Evolutionary conservation across 2,113 vertebrate genomes (phyloP).

Genomic region (Gnathonemus longibarbis): DNA sequence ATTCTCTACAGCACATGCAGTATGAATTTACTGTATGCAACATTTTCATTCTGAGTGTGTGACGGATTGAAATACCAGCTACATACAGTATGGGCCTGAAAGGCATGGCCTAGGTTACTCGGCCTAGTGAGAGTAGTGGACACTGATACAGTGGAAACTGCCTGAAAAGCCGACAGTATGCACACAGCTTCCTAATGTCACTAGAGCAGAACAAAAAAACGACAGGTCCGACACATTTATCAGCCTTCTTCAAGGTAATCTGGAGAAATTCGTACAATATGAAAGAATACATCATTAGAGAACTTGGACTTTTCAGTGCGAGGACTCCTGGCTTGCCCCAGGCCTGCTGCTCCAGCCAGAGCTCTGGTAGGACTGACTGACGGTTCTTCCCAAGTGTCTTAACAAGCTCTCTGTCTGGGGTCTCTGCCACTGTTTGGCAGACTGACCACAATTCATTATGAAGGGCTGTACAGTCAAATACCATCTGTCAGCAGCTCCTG

Average conservation of each 20-base stretch:
- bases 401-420: conserved; percentile 10
- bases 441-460: conserved; percentile 7
- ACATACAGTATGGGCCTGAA: neutral
- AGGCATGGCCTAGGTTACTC: neutral
- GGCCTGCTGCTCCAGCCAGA: neutral
- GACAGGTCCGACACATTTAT: neutral
- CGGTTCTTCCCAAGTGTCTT: conserved; percentile 1
- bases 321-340: neutral
- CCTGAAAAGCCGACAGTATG: neutral
- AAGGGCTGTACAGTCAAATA: neutral
- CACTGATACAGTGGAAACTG: neutral
- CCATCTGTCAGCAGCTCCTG: neutral
- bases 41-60: neutral
- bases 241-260: neutral
- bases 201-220: neutral
- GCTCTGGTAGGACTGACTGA: neutral
- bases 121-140: neutral
- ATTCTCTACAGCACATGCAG: neutral
- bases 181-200: neutral
- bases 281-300: neutral
- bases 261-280: neutral
- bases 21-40: neutral
- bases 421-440: conserved; percentile 11
- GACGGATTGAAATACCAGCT: neutral
- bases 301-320: neutral